Conservation (phyloP, 92 coral and sea anemone species). For the Actinostola sp. region DNA sequence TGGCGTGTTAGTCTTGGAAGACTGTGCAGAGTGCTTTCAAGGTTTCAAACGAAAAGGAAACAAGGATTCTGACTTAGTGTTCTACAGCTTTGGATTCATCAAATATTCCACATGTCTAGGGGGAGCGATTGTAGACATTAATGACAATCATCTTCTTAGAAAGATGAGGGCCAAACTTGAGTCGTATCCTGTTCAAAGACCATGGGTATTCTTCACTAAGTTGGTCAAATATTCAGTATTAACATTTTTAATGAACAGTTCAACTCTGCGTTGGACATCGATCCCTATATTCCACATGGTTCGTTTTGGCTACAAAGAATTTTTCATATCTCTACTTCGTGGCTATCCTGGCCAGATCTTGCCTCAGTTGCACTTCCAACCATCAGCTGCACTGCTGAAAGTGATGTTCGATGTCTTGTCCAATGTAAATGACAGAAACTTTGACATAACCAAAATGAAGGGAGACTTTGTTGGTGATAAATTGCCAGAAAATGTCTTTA, state of each 20-base stretch:
- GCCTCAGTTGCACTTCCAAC: slow-evolving; percentile 67
- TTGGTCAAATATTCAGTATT: slow-evolving; percentile 70
- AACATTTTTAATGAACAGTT: slow-evolving; percentile 54
- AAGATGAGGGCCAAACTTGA: slow-evolving; percentile 81
- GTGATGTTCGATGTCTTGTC: slow-evolving; percentile 76
- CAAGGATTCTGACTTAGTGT: slow-evolving; percentile 69
- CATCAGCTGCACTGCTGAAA: slow-evolving; percentile 79
- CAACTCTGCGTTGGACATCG: slow-evolving; percentile 30
- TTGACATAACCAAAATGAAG: slow-evolving; percentile 66
- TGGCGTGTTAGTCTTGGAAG: slow-evolving; percentile 82
- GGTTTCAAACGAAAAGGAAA: slow-evolving; percentile 82
- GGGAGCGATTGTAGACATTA: slow-evolving; percentile 79
- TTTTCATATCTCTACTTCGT: slow-evolving; percentile 78
- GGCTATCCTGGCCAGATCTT: slow-evolving; percentile 84
- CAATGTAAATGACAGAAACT: slow-evolving; percentile 59
- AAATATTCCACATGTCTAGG: slow-evolving; percentile 89
- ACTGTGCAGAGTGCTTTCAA: slow-evolving; percentile 96
- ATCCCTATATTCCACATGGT: slow-evolving; percentile 47
- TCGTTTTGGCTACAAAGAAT: slow-evolving; percentile 72
- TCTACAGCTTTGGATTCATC: slow-evolving; percentile 95
- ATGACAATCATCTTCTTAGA: slow-evolving; percentile 55
- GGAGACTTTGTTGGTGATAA: slow-evolving; percentile 89
- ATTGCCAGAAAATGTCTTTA: slow-evolving; percentile 74
- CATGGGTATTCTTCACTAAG: slow-evolving; percentile 66
- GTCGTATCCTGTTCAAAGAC: slow-evolving; percentile 71